Evolutionary conservation across 1,140 invertebrate species (phyloP), one percentile per base, ranked within the genome.

Genomic region (Eupeodes corollae): DNA sequence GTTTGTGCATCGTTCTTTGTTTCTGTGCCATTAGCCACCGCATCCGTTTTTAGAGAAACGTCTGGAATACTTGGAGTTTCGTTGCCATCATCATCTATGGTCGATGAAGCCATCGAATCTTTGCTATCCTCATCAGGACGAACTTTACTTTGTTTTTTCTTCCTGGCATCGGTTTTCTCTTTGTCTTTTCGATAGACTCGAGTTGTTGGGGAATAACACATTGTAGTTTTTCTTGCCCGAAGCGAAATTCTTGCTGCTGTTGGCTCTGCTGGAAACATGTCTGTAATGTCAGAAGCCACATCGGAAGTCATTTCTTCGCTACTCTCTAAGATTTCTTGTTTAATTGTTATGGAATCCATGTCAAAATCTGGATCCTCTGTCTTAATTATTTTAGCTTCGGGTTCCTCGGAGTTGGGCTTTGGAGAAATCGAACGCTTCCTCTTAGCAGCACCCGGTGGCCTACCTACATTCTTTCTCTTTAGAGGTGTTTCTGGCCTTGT

Each of bases 101-200:
- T 54, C 9, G 44, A 49, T 12, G 62, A 65, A 16, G 63, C 59
- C 46, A 63, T 49, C 39, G 62, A 65, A 10, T 66, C 63, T 50
- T 66, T 66, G 5, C 59, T 63, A 41, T 66, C 63, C 53, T 66
- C 63, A 30, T 66, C 63, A 16, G 46, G 53, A 14, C 38, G 35
- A 47, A 8, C 47, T 50, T 30, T 14, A n/a, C 26, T 51, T 54
- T n/a, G 54, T 46, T 9, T 51, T 35, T 44, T 41, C 51, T 39
- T 55, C 41, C 11, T 54, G 53, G 37, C 59, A 42, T 21, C 44
- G 18, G 6, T 49, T 59, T 46, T 44, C 48, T 3, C 60, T 56
- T 32, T 53, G 44, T 15, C 57, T 48, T 48, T 65, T 56, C 38
- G 37, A 9, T 14, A 50, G 26, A 32, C 39, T 42, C 10, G 53